Conservation (phyloP, 2,113 vertebrate species). For the Polyodon spathula region DNA sequence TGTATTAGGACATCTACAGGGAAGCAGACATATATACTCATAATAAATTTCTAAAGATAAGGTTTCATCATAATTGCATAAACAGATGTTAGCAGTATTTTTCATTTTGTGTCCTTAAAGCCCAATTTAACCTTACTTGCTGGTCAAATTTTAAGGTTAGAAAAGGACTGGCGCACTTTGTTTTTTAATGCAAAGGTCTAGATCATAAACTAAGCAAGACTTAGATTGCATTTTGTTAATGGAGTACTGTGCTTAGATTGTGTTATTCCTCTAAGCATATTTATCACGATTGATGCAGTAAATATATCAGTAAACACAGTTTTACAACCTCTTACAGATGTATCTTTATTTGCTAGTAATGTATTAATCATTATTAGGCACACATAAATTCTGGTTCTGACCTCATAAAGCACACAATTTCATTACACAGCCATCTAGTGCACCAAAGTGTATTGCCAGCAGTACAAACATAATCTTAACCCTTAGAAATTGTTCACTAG, state of each 20-base stretch:
- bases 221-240: constrained; percentile 50
- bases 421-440: too few relatives aligned
- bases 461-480: too few relatives aligned
- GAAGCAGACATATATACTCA: constrained; percentile 44
- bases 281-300: too few relatives aligned
- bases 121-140: constrained; percentile 29
- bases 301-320: too few relatives aligned
- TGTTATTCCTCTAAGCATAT: constrained; percentile 19
- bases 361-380: too few relatives aligned
- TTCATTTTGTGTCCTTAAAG: constrained; percentile 21
- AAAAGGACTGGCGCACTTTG: constrained; percentile 26
- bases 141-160: constrained; percentile 27
- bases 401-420: too few relatives aligned
- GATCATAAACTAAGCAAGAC: constrained; percentile 35
- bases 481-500: too few relatives aligned
- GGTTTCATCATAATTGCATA: constrained; percentile 35
- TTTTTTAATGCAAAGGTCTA: constrained; percentile 22
- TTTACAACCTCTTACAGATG: too few relatives aligned
- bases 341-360: too few relatives aligned
- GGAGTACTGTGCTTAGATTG: constrained; percentile 24
- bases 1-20: constrained; percentile 32
- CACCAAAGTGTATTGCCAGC: too few relatives aligned
- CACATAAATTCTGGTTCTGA: too few relatives aligned
- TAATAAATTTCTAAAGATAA: constrained; percentile 34
- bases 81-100: constrained; percentile 24